Conservation (phyloP, 2,113 vertebrate species). For the Pogona vitticeps region DNA sequence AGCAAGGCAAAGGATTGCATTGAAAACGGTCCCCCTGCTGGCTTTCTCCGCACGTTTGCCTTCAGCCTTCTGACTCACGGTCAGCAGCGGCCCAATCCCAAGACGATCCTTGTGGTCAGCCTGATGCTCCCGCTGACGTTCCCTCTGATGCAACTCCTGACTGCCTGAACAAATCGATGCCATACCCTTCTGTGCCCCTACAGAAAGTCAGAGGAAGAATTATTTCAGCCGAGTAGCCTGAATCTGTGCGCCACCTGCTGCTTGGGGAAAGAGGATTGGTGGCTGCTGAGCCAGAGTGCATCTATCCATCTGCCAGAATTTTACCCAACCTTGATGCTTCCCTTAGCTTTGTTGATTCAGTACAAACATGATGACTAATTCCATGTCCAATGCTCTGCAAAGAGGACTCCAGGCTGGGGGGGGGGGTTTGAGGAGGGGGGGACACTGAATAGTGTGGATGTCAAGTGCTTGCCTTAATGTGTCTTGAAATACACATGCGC, state of each 20-base stretch:
- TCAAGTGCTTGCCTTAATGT: too few relatives aligned
- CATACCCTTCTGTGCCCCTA: neutral
- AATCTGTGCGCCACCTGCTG: neutral
- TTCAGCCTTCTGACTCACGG: conserved; percentile 33
- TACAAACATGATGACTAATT: too few relatives aligned
- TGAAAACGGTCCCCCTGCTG: conserved; percentile 1
- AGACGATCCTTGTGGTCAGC: conserved; percentile 27
- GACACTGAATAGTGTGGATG: too few relatives aligned
- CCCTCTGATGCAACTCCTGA: neutral
- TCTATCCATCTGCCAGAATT: neutral
- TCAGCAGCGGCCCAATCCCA: neutral
- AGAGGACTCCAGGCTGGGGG: neutral
- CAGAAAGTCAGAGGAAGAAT: neutral
- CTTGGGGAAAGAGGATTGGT: neutral
- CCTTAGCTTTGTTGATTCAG: neutral
- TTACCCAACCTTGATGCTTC: neutral
- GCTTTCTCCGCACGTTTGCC: neutral
- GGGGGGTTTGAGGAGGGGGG: neutral
- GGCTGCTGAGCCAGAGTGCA: neutral
- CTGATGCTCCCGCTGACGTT: conserved; percentile 5
- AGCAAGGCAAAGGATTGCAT: conserved; percentile 4
- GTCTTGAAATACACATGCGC: too few relatives aligned
- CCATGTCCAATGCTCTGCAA: neutral
- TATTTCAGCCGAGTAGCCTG: neutral
- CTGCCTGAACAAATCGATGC: neutral